Conservation (phyloP, 2,888 invertebrate species). For the Drosophila peninsularis region DNA sequence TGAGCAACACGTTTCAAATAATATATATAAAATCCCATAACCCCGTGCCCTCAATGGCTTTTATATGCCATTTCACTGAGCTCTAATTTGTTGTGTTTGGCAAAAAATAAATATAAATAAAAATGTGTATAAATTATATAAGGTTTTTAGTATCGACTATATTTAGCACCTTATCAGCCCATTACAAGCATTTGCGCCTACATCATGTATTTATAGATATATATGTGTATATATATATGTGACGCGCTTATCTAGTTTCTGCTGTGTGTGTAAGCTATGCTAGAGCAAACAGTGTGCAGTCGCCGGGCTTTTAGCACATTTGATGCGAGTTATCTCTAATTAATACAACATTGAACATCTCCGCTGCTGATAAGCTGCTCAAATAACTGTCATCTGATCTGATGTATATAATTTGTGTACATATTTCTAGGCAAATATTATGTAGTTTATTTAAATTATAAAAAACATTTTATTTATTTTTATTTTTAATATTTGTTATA, state of each 20-base stretch:
- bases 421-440: neutral
- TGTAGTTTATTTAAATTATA: too few species aligned
- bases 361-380: conserved; percentile 24
- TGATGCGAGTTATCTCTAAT: conserved; percentile 16
- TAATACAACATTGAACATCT: conserved; percentile 26
- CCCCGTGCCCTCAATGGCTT: neutral
- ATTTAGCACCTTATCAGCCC: conserved; percentile 64
- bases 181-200: conserved; percentile 49
- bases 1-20: conserved; percentile 50
- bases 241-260: conserved; percentile 39
- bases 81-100: conserved; percentile 47
- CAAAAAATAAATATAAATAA: neutral
- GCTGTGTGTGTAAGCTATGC: conserved; percentile 14
- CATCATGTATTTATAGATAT: conserved; percentile 33
- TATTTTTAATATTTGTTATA: neutral
- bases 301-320: conserved; percentile 39
- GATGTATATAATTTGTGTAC: too few species aligned
- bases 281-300: conserved; percentile 20
- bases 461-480: too few species aligned
- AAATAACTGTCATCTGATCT: conserved; percentile 6
- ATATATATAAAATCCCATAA: neutral
- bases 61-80: conserved; percentile 15
- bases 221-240: conserved; percentile 40
- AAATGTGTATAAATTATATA: conserved; percentile 16
- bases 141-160: conserved; percentile 20